Conservation (phyloP, 1,140 invertebrate genomes). For the Anastrepha ludens region DNA sequence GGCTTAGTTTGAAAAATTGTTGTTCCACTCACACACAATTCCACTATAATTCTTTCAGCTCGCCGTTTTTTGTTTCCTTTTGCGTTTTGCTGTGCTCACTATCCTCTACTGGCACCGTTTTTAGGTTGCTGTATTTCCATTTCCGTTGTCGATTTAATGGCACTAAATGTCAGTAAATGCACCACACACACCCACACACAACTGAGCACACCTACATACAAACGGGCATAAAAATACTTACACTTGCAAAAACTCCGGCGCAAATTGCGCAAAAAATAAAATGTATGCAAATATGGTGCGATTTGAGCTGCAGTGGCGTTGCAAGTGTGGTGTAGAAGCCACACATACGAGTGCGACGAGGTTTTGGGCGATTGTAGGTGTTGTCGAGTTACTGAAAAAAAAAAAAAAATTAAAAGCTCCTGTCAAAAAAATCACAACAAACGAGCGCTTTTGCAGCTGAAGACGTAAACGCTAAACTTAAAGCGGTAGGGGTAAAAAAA, state of each 20-base stretch:
- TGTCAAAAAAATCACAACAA: not conserved
- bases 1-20: constrained; percentile 43
- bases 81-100: not conserved
- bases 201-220: not conserved
- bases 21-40: not conserved
- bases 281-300: no score
- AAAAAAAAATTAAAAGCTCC: not conserved
- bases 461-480: not conserved
- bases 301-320: no score
- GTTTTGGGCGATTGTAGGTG: not conserved
- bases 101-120: not conserved
- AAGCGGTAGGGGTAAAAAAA: not conserved
- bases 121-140: constrained; percentile 26
- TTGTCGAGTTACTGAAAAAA: not conserved
- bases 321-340: no score
- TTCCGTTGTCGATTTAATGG: constrained; percentile 45
- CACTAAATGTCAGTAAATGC: constrained; percentile 24
- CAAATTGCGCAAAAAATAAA: not conserved
- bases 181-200: not conserved
- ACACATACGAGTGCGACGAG: not conserved
- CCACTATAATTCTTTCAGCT: not conserved
- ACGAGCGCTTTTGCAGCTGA: not conserved
- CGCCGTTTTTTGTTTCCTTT: not conserved
- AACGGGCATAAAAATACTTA: not conserved
- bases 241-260: not conserved